phyloP scores from a whole-genome alignment of 1,140 invertebrate species.

The Euura saliciscinereae region DNA sequence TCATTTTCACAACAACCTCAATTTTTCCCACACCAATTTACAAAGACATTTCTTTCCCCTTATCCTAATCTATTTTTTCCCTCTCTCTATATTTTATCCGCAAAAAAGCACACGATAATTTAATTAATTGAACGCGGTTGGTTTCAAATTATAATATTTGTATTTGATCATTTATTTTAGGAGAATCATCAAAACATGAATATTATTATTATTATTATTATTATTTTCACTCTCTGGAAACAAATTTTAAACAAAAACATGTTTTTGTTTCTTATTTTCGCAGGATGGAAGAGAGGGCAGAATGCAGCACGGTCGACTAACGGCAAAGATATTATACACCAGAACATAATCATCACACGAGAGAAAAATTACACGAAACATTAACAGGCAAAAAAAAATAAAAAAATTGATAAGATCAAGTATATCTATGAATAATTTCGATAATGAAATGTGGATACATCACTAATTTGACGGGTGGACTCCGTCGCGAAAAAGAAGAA shows the following conservation, averaged over 20 bases:
- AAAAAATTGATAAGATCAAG: neutral
- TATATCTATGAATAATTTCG: too few species aligned
- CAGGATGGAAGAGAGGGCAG: slow-evolving; percentile 59
- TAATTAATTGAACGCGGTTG: too few species aligned
- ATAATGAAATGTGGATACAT: neutral
- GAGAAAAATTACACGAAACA: neutral
- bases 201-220: too few species aligned
- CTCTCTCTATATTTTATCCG: too few species aligned
- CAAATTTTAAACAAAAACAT: too few species aligned
- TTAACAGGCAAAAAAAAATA: neutral
- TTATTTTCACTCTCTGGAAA: too few species aligned
- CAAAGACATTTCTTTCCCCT: neutral
- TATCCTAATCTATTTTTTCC: neutral
- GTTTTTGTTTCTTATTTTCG: slow-evolving; percentile 29
- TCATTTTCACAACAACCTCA: neutral
- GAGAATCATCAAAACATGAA: too few species aligned
- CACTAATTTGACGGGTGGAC: too few species aligned
- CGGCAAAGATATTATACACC: slow-evolving; percentile 33
- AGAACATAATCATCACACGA: neutral
- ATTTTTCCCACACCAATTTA: neutral
- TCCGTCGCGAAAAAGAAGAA: too few species aligned
- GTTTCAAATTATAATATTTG: too few species aligned
- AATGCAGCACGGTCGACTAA: slow-evolving; percentile 55
- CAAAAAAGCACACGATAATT: too few species aligned
- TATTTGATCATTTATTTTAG: too few species aligned